Base-by-base conservation (phyloP, 2,113 vertebrate genomes). In the Salvelinus fontinalis region DNA sequence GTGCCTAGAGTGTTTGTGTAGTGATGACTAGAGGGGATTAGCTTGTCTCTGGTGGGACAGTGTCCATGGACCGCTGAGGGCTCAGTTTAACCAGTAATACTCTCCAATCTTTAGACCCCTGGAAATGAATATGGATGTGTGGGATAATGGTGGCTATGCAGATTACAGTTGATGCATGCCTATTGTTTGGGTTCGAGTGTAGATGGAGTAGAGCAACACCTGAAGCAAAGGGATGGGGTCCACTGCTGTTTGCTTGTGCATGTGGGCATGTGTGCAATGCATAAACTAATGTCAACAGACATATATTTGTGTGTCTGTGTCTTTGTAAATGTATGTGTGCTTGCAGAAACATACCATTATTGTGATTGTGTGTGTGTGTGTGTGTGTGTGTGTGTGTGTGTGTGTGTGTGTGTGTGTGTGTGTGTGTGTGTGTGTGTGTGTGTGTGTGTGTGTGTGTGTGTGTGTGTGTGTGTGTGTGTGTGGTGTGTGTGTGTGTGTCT, bases 391-490 rank as follows among this genome's bases (percentile, higher is more conserved):
- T 70, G 26, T 49, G 49, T 3, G 64, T 64, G 73, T 14, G n/a
- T 75, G 69, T 24, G 8, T 71, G 73, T 66, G 59, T 69, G 71
- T 44, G 39, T 71, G 67, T 22, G n/a, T 67, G 69, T 67, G 22
- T 44, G 51, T 54, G 14, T 44, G 39, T 2, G 39, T 51, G 14
- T 13, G 51, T 72, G n/a, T 74, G 26, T 49, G 49, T 3, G 64
- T 18, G 51, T 16, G 51, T 4, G 18, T 54, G 51, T 54, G 51
- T 18, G 51, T 16, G 51, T 4, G 18, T 54, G 51, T 54, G 51
- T 26, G 51, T 54, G 16, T 44, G 39, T 2, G 39, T 51, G 14
- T 13, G 51, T 72, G n/a, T 74, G 26, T 49, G 49, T 3, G 64
- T 69, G 73, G 49, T 3, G 64, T 69, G 73, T 14, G n/a, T 75